Conservation (phyloP, 2,113 vertebrate species). For the Nibea coibor region DNA sequence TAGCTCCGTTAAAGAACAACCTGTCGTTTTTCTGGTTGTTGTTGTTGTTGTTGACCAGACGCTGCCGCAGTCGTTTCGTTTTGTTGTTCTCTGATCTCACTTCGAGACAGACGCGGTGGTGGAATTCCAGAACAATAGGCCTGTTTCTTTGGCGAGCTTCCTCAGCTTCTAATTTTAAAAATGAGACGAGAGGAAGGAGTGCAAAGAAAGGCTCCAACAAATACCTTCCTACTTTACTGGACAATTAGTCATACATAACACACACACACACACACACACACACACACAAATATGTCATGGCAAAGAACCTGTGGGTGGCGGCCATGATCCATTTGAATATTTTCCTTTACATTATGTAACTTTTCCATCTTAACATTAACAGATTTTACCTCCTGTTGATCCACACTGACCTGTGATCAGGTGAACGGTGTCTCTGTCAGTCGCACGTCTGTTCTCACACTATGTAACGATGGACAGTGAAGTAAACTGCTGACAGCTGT, state of each 20-base stretch:
- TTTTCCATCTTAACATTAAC: too few relatives aligned
- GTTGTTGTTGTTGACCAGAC: background rate
- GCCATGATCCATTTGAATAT: background rate
- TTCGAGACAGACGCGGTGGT: slow-evolving; percentile 24
- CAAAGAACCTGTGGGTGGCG: background rate
- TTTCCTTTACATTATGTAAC: background rate
- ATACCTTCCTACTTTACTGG: slow-evolving; percentile 34
- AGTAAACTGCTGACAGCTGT: too few relatives aligned
- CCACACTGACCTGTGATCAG: too few relatives aligned
- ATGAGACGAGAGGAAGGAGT: slow-evolving; percentile 55
- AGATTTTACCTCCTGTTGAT: too few relatives aligned
- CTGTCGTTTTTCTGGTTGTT: too few relatives aligned
- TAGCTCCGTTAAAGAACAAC: background rate
- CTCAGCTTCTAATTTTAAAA: slow-evolving; percentile 78
- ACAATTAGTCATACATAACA: slow-evolving; percentile 18
- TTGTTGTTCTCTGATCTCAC: slow-evolving; percentile 42
- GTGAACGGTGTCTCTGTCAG: too few relatives aligned
- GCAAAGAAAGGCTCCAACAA: slow-evolving; percentile 32
- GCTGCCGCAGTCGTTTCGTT: background rate
- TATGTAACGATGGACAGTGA: too few relatives aligned
- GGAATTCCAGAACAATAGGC: slow-evolving; percentile 75
- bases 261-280: background rate
- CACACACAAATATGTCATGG: background rate
- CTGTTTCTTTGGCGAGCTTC: slow-evolving; percentile 68
- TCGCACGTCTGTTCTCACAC: too few relatives aligned